Conservation (phyloP, 2,888 invertebrate species). For the Salticus scenicus region DNA sequence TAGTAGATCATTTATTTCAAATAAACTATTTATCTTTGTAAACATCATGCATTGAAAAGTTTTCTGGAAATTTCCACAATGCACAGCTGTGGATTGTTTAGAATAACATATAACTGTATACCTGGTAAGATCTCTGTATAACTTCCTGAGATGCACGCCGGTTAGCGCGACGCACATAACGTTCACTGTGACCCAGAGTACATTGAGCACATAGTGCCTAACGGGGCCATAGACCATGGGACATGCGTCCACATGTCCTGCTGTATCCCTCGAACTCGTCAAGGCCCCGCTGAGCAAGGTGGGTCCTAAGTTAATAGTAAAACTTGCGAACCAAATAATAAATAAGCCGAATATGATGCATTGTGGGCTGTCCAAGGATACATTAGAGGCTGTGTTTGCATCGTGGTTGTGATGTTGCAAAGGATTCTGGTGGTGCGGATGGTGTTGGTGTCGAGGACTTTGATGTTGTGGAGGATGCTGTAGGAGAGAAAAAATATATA, state of each 20-base stretch:
- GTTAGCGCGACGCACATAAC: conserved; percentile 89
- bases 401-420: conserved; percentile 28
- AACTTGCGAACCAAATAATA: conserved; percentile 95
- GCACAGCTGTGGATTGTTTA: too few species aligned
- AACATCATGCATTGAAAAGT: too few species aligned
- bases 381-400: conserved; percentile 15
- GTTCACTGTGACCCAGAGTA: conserved; percentile 92
- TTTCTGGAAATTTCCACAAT: too few species aligned
- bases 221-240: conserved; percentile 90
- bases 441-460: conserved; percentile 45
- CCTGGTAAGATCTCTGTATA: conserved; percentile 83
- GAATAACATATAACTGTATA: too few species aligned
- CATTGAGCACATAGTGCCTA: conserved; percentile 91
- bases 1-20: too few species aligned
- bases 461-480: conserved; percentile 54
- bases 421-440: conserved; percentile 45
- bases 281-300: conserved; percentile 89
- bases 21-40: too few species aligned
- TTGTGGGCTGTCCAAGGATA: conserved; percentile 86
- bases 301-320: conserved; percentile 92
- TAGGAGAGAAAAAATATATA: too few species aligned
- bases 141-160: conserved; percentile 85
- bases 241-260: conserved; percentile 87
- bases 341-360: conserved; percentile 93
- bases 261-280: conserved; percentile 83